These are phyloP conservation scores for Margaritifera margaritifera DNA, from an alignment of 2,888 invertebrate species.

Conservation along the genomic window DNA sequence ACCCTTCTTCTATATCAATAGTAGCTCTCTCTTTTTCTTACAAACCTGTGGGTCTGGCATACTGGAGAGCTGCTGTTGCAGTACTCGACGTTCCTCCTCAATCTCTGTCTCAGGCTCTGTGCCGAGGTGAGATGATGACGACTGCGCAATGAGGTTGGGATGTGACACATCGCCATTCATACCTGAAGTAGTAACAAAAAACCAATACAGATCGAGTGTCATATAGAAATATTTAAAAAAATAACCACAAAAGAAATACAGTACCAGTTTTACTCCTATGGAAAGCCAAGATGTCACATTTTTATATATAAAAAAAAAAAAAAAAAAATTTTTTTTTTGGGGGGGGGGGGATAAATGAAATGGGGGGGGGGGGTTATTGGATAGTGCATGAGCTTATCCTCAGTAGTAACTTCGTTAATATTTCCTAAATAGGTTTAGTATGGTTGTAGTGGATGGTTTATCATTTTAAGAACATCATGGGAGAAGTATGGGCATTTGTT, in stretches of 20 bases:
- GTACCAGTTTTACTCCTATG: background rate
- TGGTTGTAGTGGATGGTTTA: no score
- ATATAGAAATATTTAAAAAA: no score
- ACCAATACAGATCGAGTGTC: background rate
- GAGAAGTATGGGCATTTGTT: no score
- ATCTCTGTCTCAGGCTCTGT: constrained; percentile 52
- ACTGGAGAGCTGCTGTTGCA: constrained; percentile 61
- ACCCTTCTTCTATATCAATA: no score
- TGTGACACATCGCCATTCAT: constrained; percentile 45
- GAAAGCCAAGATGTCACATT: background rate
- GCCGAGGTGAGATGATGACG: constrained; percentile 4
- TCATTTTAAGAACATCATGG: no score
- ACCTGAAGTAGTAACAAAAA: constrained; percentile 18
- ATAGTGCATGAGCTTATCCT: no score
- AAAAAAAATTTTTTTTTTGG: background rate
- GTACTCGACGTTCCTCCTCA: constrained; percentile 61
- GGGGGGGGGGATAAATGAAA: background rate
- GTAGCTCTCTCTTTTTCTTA: background rate
- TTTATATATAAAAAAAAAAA: no score
- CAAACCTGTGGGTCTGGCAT: constrained; percentile 67
- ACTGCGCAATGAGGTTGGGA: background rate
- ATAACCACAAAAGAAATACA: background rate
- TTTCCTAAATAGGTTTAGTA: no score
- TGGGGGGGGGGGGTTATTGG: no score
- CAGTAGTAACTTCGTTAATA: no score